These are phyloP conservation scores for Pelodytes ibericus DNA, from an alignment of 2,797 vertebrate species.

Conservation along the genomic window DNA sequence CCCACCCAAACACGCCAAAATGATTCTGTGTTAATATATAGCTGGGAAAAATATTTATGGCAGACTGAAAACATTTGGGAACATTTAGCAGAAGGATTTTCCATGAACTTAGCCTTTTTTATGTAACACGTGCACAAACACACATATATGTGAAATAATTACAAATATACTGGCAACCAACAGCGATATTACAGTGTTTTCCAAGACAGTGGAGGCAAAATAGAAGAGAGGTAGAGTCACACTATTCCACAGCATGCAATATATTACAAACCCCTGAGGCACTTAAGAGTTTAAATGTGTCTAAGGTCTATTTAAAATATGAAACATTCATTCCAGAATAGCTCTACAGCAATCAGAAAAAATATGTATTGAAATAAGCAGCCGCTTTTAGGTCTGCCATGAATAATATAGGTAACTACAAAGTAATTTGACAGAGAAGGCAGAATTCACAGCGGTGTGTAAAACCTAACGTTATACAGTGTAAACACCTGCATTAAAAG, in stretches of 20 bases:
- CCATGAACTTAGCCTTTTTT: slow-evolving; percentile 30
- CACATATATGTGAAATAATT: slow-evolving; percentile 29
- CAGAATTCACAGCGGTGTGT: slow-evolving; percentile 42
- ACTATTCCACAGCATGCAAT: slow-evolving; percentile 22
- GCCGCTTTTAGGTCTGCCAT: slow-evolving; percentile 37
- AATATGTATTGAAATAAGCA: slow-evolving; percentile 50
- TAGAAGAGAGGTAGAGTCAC: slow-evolving; percentile 25
- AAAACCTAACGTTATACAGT: slow-evolving; percentile 16
- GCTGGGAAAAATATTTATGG: slow-evolving; percentile 36
- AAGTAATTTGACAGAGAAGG: slow-evolving; percentile 47
- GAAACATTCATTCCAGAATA: slow-evolving; percentile 39
- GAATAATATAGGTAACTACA: slow-evolving; percentile 49
- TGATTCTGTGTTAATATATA: slow-evolving; percentile 8
- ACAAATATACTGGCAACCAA: slow-evolving; percentile 30
- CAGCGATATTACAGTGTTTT: slow-evolving; percentile 10
- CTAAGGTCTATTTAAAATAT: slow-evolving; percentile 41
- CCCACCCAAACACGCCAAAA: background rate
- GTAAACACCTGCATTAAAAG: slow-evolving; percentile 52
- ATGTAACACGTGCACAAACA: slow-evolving; percentile 30
- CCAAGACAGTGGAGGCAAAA: slow-evolving; percentile 9
- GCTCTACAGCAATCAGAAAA: slow-evolving; percentile 27
- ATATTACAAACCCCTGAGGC: slow-evolving; percentile 35
- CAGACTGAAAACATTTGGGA: slow-evolving; percentile 18
- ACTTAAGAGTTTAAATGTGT: slow-evolving; percentile 32
- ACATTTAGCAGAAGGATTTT: slow-evolving; percentile 36